phyloP scores from a whole-genome alignment of 2,797 vertebrate genomes.

The Peromyscus nudipes region DNA sequence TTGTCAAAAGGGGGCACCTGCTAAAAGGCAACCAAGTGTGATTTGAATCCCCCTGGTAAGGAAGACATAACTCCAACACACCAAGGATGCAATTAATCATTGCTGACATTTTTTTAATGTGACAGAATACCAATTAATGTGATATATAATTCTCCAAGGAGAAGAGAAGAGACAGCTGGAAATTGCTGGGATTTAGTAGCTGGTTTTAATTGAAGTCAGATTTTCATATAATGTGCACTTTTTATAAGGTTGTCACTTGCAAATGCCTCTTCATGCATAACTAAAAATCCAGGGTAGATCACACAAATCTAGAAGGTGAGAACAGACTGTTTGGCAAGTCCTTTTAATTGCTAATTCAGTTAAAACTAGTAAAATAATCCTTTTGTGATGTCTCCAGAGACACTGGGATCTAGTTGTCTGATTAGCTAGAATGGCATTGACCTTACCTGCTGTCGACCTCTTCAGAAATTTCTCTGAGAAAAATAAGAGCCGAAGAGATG shows the following conservation, averaged over 20 bases:
- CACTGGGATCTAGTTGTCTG: not conserved
- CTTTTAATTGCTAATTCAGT: constrained; percentile 58
- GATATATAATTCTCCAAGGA: constrained; percentile 78
- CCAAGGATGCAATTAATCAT: constrained; percentile 79
- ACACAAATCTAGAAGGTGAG: constrained; percentile 49
- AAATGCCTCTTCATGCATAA: constrained; percentile 69
- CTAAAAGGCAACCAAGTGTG: constrained; percentile 67
- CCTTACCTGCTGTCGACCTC: not conserved
- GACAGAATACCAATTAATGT: constrained; percentile 82
- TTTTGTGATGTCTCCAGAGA: constrained; percentile 42
- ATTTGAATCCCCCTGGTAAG: constrained; percentile 67
- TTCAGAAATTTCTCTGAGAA: constrained; percentile 46
- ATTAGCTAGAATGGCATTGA: not conserved
- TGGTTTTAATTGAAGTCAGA: constrained; percentile 75
- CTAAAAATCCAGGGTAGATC: constrained; percentile 56
- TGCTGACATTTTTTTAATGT: constrained; percentile 71
- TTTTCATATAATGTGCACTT: constrained; percentile 70
- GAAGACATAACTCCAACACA: constrained; percentile 76
- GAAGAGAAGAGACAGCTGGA: constrained; percentile 76
- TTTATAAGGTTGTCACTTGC: constrained; percentile 74
- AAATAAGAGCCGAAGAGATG: not conserved
- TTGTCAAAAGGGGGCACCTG: constrained; percentile 45
- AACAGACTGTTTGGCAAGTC: constrained; percentile 26
- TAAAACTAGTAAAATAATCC: constrained; percentile 50
- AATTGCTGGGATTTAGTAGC: constrained; percentile 74